Evolutionary conservation across 2,797 vertebrate species (phyloP).

Genomic region (Crax fasciolata): DNA sequence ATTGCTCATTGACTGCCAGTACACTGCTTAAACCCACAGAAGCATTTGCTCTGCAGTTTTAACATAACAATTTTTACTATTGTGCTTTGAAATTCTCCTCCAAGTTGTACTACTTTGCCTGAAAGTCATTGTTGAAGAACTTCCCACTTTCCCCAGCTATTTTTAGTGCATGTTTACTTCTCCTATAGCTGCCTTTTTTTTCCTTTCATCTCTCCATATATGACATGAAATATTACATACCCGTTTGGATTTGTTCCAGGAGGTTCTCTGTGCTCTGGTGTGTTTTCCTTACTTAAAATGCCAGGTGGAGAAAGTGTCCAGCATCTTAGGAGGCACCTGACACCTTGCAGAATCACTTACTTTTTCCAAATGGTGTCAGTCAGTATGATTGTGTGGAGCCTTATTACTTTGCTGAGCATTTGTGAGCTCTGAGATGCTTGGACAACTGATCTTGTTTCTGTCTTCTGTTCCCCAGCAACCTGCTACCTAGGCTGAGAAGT

Average conservation of each 20-base stretch:
- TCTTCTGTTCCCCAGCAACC: not conserved
- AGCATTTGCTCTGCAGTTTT: not conserved
- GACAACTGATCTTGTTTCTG: not conserved
- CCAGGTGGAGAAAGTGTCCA: not conserved
- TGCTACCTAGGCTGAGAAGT: not conserved
- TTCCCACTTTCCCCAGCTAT: not conserved
- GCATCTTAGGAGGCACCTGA: rapidly evolving
- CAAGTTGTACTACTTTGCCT: not conserved
- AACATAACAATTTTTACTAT: not conserved
- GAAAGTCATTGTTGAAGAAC: not conserved
- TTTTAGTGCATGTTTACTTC: not conserved
- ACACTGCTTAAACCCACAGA: not conserved
- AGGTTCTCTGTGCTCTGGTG: not conserved
- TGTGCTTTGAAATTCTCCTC: not conserved
- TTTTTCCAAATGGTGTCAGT: no score
- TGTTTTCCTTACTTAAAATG: not conserved
- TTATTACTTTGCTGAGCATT: not conserved
- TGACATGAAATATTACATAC: not conserved
- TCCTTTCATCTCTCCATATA: not conserved
- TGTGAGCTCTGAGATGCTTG: not conserved
- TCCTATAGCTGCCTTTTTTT: not conserved
- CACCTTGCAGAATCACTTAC: not conserved
- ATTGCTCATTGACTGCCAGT: not conserved
- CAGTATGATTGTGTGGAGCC: not conserved
- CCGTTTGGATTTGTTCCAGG: not conserved